Evolutionary conservation across 1,140 invertebrate genomes (phyloP), one percentile per base, ranked within the genome.

Genomic region (Pseudomyrmex concolor): DNA sequence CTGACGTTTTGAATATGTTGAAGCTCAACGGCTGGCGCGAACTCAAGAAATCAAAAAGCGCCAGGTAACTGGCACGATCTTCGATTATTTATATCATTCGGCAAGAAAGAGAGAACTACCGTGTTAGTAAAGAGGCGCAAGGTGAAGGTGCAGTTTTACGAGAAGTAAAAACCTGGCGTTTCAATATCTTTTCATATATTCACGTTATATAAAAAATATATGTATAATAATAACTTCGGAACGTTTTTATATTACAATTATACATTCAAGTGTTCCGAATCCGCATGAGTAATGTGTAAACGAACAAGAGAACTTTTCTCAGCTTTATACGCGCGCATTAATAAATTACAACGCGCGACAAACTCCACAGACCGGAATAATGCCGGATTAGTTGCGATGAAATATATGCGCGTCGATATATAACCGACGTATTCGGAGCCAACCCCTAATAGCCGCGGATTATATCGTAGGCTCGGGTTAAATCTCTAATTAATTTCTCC

Each of bases 61-160:
- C 76, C 66, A 60, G 50, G 76, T 59, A 66, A 80, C 76, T 80
- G 43, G 76, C 34, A 57, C 64, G 76, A 78, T 66, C 54, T 54
- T 80, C 76, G 54, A 80, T 80, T 80, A 80, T 80, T 80, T 80
- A 80, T 80, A 80, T 50, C 76, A 51, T 68, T 68, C 15, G 22
- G 72, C 50, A 10, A 22, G 25, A 51, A 48, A 43, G 73, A 64
- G 48, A 63, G 25, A 76, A 48, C 10, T 43, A 59, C 17, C 10
- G 2, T 50, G 25, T 54, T 59, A 4, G 25, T 59, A 7, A 8
- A 19, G 66, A n/a, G 50, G 50, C 13, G 43, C 66, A 80, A 80
- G 43, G 66, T 71, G 76, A 80, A 80, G 76, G 66, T 43, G 50
- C 48, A 12, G 34, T 50, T 71, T 80, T 71, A 17, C 7, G 19